Conservation (phyloP, 2,888 invertebrate genomes). For the Glyphotaelius pellucidus region DNA sequence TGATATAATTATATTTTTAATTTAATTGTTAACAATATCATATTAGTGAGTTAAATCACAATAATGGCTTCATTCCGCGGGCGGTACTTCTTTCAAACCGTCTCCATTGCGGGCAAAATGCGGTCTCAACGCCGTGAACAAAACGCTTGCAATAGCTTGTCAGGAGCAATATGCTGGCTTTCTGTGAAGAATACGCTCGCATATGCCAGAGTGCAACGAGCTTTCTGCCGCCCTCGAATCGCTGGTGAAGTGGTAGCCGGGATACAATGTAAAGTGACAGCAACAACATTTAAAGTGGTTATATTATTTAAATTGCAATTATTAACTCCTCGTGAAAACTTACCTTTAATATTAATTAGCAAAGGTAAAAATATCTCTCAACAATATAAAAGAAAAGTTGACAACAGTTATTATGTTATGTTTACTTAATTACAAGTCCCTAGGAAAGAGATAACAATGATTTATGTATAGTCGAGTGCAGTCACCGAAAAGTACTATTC, state of each 20-base stretch:
- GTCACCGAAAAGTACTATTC: conserved; percentile 53
- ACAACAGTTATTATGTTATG: conserved; percentile 58
- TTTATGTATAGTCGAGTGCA: conserved; percentile 61
- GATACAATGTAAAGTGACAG: conserved; percentile 57
- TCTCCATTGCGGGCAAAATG: neutral
- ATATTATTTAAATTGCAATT: conserved; percentile 30
- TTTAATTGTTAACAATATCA: conserved; percentile 56
- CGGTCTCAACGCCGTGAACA: neutral
- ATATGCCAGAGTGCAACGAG: neutral
- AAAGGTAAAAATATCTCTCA: conserved; percentile 63
- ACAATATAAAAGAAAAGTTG: conserved; percentile 59
- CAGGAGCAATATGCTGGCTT: neutral
- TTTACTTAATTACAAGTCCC: conserved; percentile 58
- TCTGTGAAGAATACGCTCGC: too few relatives aligned
- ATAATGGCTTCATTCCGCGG: conserved; percentile 47
- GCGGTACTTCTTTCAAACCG: neutral
- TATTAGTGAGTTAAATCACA: conserved; percentile 63
- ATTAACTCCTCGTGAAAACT: conserved; percentile 24
- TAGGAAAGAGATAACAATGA: conserved; percentile 66
- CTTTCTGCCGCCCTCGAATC: neutral
- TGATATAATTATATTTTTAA: conserved; percentile 58
- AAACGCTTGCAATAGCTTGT: neutral
- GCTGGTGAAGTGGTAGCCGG: neutral
- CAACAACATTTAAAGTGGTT: conserved; percentile 63
- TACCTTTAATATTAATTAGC: conserved; percentile 22